Evolutionary conservation across 2,888 invertebrate genomes (phyloP).

Genomic region (Lycia hirtaria): DNA sequence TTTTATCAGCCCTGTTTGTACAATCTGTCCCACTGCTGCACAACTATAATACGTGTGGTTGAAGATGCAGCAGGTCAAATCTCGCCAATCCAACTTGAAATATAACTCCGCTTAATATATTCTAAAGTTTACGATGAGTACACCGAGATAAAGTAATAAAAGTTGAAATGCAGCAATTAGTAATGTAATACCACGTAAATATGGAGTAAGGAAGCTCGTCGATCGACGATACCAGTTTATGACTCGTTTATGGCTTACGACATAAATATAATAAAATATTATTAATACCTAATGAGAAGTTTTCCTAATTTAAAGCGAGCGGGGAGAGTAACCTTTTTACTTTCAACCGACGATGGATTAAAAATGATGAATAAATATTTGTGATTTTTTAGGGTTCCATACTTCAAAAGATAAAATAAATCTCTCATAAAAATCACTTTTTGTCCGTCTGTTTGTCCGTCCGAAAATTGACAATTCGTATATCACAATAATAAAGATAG

Average conservation of each 20-base stretch:
- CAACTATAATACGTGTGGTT: no score
- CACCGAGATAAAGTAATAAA: conserved; percentile 25
- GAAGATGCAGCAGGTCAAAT: background rate
- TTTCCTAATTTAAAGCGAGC: background rate
- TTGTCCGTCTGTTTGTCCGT: no score
- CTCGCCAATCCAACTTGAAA: background rate
- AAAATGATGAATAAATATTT: no score
- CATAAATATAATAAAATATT: background rate
- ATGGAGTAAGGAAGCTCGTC: conserved; percentile 17
- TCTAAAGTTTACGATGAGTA: conserved; percentile 14
- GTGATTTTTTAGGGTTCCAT: no score
- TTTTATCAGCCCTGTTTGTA: no score
- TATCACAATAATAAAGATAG: no score
- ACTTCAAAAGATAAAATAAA: no score
- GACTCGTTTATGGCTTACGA: conserved; percentile 28
- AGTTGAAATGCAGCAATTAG: conserved; percentile 25
- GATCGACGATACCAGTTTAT: conserved; percentile 26
- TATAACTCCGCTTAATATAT: conserved; percentile 1
- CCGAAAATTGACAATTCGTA: no score
- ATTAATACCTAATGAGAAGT: background rate
- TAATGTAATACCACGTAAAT: conserved; percentile 17
- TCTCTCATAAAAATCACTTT: no score
- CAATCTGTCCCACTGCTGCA: no score
- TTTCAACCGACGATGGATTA: no score
- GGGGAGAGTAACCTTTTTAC: background rate